Percentiles rank a stretch among this genome's conserved stretches.
Conservation (phyloP, 2,113 vertebrate genomes). For the Melanostigma gelatinosum region DNA sequence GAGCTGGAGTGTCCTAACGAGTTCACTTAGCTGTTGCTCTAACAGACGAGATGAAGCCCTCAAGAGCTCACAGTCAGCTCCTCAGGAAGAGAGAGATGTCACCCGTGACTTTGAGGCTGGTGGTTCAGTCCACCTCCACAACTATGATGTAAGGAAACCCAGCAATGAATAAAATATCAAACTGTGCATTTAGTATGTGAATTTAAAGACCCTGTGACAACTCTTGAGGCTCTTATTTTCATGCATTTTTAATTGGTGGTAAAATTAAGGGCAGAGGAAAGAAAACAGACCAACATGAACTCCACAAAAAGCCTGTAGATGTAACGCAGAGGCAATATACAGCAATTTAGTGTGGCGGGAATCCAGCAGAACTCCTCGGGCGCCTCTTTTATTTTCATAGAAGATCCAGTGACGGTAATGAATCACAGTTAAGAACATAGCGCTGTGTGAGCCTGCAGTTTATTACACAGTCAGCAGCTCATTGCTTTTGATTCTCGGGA, state of each 20-base stretch:
- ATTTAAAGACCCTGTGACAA: slow-evolving; percentile 55
- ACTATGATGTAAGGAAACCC: slow-evolving; percentile 69
- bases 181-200: slow-evolving; percentile 66
- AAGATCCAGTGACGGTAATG: slow-evolving; percentile 82
- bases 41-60: slow-evolving; percentile 47
- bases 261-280: slow-evolving; percentile 58
- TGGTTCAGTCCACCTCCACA: slow-evolving; percentile 62
- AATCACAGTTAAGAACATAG: slow-evolving; percentile 84
- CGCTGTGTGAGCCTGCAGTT: slow-evolving; percentile 82
- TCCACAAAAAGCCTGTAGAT: slow-evolving; percentile 67
- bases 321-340: slow-evolving; percentile 77
- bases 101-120: slow-evolving; percentile 64
- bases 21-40: slow-evolving; percentile 49
- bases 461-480: slow-evolving; percentile 83
- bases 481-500: slow-evolving; percentile 79
- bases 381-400: slow-evolving; percentile 83
- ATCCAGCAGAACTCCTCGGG: slow-evolving; percentile 72
- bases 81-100: slow-evolving; percentile 55
- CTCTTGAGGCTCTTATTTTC: slow-evolving; percentile 61
- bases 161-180: slow-evolving; percentile 76
- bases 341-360: slow-evolving; percentile 73
- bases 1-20: slow-evolving; percentile 49
- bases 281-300: slow-evolving; percentile 69
- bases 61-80: slow-evolving; percentile 36
- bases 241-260: slow-evolving; percentile 77